Evolutionary conservation across 2,113 vertebrate species (phyloP).

Genomic region (Misgurnus mizolepis): DNA sequence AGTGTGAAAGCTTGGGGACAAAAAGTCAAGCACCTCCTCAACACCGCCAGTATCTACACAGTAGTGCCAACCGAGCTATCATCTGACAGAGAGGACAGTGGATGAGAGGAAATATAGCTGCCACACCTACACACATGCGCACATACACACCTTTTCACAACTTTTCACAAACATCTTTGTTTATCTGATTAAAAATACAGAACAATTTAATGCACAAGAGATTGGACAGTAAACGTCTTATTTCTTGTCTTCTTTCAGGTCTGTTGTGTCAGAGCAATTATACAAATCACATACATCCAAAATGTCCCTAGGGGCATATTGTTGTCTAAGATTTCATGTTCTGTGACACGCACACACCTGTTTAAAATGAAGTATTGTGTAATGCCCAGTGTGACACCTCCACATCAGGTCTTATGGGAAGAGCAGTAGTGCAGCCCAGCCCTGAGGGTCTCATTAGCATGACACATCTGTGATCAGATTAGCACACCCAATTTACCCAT

Average conservation of each 20-base stretch:
- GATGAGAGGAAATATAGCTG: slow-evolving; percentile 35
- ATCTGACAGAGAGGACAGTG: slow-evolving; percentile 35
- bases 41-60: slow-evolving; percentile 49
- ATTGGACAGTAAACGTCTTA: slow-evolving; percentile 10
- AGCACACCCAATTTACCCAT: slow-evolving; percentile 22
- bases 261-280: background rate
- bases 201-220: background rate
- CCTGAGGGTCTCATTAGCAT: slow-evolving; percentile 50
- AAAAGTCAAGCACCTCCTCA: slow-evolving; percentile 62
- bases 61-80: slow-evolving; percentile 54
- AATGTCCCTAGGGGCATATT: slow-evolving; percentile 45
- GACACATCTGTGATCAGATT: slow-evolving; percentile 29
- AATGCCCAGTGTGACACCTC: slow-evolving; percentile 38
- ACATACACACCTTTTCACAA: slow-evolving; percentile 44
- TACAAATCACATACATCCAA: slow-evolving; percentile 45
- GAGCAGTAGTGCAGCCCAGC: slow-evolving; percentile 43
- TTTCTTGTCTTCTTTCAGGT: background rate
- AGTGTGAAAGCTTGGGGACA: slow-evolving; percentile 63
- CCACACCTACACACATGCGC: slow-evolving; percentile 43
- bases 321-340: slow-evolving; percentile 46
- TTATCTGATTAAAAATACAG: background rate
- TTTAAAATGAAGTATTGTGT: slow-evolving; percentile 21
- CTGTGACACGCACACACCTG: slow-evolving; percentile 25
- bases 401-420: slow-evolving; percentile 39
- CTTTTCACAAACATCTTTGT: slow-evolving; percentile 8